Conservation (phyloP, 2,888 invertebrate species). For the Mesoligia furuncula region DNA sequence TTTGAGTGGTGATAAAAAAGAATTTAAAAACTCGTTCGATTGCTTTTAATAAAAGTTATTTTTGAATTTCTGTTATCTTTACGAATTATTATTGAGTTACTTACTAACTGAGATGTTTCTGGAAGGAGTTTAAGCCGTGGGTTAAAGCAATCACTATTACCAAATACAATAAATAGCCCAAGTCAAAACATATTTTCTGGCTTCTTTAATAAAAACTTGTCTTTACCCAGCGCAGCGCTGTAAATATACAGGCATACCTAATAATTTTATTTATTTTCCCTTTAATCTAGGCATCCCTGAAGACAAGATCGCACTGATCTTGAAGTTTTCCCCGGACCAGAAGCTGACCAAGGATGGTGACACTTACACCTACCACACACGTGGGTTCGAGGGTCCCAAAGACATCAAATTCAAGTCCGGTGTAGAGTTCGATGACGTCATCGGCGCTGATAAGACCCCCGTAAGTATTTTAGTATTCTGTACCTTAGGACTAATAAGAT, state of each 20-base stretch:
- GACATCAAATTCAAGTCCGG: slow-evolving; percentile 73
- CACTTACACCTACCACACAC: slow-evolving; percentile 64
- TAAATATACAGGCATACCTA: too few relatives aligned
- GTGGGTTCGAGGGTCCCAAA: slow-evolving; percentile 48
- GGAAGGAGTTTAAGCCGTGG: neutral
- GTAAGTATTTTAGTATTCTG: slow-evolving; percentile 23
- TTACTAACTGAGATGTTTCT: neutral
- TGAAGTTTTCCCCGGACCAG: slow-evolving; percentile 60
- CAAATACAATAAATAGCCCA: neutral
- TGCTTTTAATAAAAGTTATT: slow-evolving; percentile 9
- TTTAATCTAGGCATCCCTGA: slow-evolving; percentile 67
- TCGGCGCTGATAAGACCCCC: slow-evolving; percentile 52
- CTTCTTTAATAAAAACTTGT: neutral
- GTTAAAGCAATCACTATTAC: neutral
- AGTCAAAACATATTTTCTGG: neutral
- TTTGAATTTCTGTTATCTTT: neutral
- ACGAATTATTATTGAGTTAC: neutral
- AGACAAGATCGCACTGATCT: slow-evolving; percentile 56
- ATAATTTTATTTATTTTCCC: neutral
- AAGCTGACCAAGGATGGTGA: slow-evolving; percentile 74
- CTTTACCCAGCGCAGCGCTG: neutral
- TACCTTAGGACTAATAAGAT: neutral
- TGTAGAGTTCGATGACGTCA: slow-evolving; percentile 72
- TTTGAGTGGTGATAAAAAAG: slow-evolving; percentile 19
- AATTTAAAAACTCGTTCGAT: neutral